Conservation (phyloP, 2,888 invertebrate species). For the Yponomeuta evonymella region DNA sequence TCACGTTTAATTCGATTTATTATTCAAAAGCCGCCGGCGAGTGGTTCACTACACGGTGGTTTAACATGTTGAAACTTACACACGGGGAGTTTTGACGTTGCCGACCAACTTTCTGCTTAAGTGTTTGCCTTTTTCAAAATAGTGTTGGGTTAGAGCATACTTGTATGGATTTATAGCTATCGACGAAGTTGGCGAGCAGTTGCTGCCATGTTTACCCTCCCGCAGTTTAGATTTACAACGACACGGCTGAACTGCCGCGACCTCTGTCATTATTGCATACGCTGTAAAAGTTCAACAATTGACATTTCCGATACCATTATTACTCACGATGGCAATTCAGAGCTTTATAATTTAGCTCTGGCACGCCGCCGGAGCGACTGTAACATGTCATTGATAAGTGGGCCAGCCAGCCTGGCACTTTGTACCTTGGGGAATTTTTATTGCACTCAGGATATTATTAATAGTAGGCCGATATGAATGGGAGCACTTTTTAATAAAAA, state of each 20-base stretch:
- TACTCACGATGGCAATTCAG: conserved; percentile 38
- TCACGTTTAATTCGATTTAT: background rate
- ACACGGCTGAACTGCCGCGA: conserved; percentile 49
- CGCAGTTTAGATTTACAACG: conserved; percentile 55
- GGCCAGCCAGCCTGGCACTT: conserved; percentile 5
- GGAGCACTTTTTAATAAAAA: background rate
- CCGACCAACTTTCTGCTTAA: background rate
- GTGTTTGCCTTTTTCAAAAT: background rate
- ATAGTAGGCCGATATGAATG: background rate
- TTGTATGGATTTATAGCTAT: background rate
- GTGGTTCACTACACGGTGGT: conserved; percentile 1
- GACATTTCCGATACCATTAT: conserved; percentile 54
- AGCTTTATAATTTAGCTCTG: conserved; percentile 31
- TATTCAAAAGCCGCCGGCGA: conserved; percentile 2
- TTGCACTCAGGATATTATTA: background rate
- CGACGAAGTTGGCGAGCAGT: background rate
- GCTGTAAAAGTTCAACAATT: conserved; percentile 65
- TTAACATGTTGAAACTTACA: background rate
- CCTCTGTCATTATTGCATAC: conserved; percentile 48
- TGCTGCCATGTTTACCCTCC: conserved; percentile 14
- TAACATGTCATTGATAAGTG: conserved; percentile 16
- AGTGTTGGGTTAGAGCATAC: background rate
- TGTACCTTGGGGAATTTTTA: background rate
- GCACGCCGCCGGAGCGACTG: conserved; percentile 2
- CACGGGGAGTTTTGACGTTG: background rate